Conservation (phyloP, 1,140 invertebrate species). For the Temnothorax curvispinosus region DNA sequence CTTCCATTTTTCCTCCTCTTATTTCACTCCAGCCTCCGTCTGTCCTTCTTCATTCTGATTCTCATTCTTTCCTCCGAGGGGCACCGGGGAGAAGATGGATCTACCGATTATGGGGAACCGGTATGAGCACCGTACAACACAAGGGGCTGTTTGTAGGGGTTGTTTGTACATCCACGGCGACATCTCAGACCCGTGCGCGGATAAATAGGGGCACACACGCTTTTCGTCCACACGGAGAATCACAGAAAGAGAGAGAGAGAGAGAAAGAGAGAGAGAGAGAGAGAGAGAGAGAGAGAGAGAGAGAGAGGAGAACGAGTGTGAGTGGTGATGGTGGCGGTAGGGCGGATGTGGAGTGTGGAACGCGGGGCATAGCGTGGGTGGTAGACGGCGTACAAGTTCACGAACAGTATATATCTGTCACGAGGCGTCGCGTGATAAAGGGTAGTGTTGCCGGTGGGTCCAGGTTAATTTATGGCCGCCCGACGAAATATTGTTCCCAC, state of each 20-base stretch:
- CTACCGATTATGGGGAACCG: slow-evolving; percentile 40
- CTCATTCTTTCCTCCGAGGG: slow-evolving; percentile 37
- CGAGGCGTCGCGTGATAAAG: slow-evolving; percentile 72
- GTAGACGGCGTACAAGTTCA: slow-evolving; percentile 66
- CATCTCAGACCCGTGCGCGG: slow-evolving; percentile 29
- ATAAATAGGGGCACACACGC: slow-evolving; percentile 37
- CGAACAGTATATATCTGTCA: slow-evolving; percentile 69
- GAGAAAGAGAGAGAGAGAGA: slow-evolving; percentile 17
- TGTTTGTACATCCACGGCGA: slow-evolving; percentile 47
- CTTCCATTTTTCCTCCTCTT: neutral
- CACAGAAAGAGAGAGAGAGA: slow-evolving; percentile 22
- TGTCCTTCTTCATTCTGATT: neutral
- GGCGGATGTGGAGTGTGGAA: slow-evolving; percentile 14
- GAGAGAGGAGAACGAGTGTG: neutral
- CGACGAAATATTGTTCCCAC: slow-evolving; percentile 75
- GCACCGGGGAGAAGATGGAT: slow-evolving; percentile 33
- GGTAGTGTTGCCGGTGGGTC: slow-evolving; percentile 62
- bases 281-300: slow-evolving; percentile 10
- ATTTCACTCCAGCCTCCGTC: neutral
- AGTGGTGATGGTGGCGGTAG: slow-evolving; percentile 6
- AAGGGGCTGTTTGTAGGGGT: neutral
- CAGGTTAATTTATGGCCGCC: slow-evolving; percentile 71
- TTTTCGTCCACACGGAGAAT: neutral
- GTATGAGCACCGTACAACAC: neutral
- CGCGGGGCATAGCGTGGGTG: neutral